Conservation (phyloP, 2,888 invertebrate species). For the Cynaeus angustus region DNA sequence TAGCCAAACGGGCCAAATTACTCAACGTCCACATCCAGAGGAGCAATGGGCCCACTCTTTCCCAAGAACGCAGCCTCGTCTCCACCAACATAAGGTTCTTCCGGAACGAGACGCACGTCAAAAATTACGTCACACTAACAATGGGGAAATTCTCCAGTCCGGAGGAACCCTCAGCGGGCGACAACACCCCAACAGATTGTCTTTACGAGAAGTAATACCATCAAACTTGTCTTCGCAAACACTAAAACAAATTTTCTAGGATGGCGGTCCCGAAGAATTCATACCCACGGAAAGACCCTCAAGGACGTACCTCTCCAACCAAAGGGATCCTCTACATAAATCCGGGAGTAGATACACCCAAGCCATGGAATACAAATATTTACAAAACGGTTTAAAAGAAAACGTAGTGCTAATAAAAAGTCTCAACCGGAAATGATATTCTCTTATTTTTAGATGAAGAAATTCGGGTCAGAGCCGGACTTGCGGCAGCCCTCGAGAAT, state of each 20-base stretch:
- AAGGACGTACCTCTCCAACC: conserved; percentile 55
- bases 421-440: background rate
- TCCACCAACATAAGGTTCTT: conserved; percentile 73
- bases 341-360: conserved; percentile 49
- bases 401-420: conserved; percentile 20
- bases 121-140: conserved; percentile 84
- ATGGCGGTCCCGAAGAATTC: conserved; percentile 43
- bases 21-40: conserved; percentile 56
- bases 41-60: conserved; percentile 67
- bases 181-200: conserved; percentile 56
- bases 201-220: conserved; percentile 43
- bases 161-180: conserved; percentile 89
- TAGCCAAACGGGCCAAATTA: conserved; percentile 66
- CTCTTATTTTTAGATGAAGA: conserved; percentile 70
- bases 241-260: conserved; percentile 11
- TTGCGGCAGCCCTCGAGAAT: conserved; percentile 67
- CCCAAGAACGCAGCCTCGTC: conserved; percentile 61
- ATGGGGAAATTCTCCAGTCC: conserved; percentile 87
- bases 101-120: conserved; percentile 78
- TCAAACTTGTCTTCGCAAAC: background rate
- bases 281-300: conserved; percentile 25
- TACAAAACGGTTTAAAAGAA: conserved; percentile 41
- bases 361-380: conserved; percentile 52
- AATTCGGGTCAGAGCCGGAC: conserved; percentile 86
- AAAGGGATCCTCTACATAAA: conserved; percentile 58